These are phyloP conservation scores for Tribolium madens DNA, from an alignment of 1,140 invertebrate species.

Conservation along the genomic window DNA sequence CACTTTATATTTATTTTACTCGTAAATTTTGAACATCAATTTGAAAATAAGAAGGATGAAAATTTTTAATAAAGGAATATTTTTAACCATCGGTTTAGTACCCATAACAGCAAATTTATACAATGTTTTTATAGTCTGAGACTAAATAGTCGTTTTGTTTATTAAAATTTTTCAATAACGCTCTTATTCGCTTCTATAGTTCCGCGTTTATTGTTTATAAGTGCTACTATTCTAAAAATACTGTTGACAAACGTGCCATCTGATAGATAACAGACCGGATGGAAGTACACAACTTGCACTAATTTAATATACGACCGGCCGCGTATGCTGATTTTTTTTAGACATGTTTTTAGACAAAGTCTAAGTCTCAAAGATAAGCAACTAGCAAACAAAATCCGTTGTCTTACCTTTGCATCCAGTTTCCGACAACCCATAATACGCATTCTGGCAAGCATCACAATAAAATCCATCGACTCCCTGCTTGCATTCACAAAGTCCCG, in stretches of 20 bases:
- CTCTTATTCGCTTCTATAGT: no score
- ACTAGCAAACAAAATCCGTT: not conserved
- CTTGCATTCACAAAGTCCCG: constrained; percentile 83
- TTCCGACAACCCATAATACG: constrained; percentile 82
- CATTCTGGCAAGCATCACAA: constrained; percentile 81
- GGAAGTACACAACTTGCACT: not conserved
- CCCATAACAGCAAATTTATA: not conserved
- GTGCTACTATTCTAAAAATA: constrained; percentile 16
- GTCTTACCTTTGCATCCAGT: constrained; percentile 80
- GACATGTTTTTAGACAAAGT: not conserved
- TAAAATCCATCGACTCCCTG: constrained; percentile 81
- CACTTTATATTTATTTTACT: not conserved
- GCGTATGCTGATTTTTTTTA: not conserved
- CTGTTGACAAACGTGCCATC: constrained; percentile 13
- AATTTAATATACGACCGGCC: not conserved
- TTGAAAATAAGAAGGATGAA: no score
- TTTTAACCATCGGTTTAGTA: not conserved
- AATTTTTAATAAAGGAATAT: not conserved
- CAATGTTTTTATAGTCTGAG: not conserved
- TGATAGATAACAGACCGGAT: constrained; percentile 28
- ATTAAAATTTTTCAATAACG: no score
- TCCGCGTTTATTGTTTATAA: not conserved
- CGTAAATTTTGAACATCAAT: no score
- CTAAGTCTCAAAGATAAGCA: not conserved
- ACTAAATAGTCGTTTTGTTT: no score